These are phyloP conservation scores for Cervus canadensis DNA, from an alignment of 2,113 vertebrate species.

Conservation along the genomic window DNA sequence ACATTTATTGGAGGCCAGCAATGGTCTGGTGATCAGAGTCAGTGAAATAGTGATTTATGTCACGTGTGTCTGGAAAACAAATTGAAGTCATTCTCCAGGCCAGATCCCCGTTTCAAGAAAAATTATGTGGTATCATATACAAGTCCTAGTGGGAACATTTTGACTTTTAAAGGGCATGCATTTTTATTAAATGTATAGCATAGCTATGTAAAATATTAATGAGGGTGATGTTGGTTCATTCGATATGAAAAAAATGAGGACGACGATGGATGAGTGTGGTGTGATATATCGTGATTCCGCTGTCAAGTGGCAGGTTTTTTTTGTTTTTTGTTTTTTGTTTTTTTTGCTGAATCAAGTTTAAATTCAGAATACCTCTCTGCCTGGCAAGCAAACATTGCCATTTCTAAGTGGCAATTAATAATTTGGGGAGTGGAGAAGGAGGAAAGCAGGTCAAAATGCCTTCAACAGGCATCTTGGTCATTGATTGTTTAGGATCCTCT, in stretches of 20 bases:
- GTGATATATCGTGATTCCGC: neutral
- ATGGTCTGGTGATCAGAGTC: conserved; percentile 1
- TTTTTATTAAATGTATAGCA: conserved; percentile 28
- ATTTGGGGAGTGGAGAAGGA: neutral
- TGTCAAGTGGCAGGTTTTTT: neutral
- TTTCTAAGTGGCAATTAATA: conserved; percentile 11
- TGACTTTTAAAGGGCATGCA: conserved; percentile 22
- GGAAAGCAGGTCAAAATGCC: neutral
- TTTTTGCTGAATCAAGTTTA: conserved; percentile 9
- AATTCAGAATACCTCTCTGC: neutral
- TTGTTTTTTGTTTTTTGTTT: neutral
- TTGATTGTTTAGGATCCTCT: neutral
- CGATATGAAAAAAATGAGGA: neutral
- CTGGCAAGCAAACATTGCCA: neutral
- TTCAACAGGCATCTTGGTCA: neutral
- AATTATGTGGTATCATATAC: conserved; percentile 13
- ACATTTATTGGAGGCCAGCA: conserved; percentile 24
- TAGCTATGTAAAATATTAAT: neutral
- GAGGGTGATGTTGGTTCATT: neutral
- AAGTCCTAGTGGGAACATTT: conserved; percentile 23
- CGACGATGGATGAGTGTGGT: neutral
- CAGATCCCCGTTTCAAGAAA: conserved; percentile 30
- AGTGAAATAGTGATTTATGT: conserved; percentile 58
- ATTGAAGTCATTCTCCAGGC: conserved; percentile 56
- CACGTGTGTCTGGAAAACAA: conserved; percentile 47